Conservation (phyloP, 2,888 invertebrate genomes). For the Dolichomitus sp. region DNA sequence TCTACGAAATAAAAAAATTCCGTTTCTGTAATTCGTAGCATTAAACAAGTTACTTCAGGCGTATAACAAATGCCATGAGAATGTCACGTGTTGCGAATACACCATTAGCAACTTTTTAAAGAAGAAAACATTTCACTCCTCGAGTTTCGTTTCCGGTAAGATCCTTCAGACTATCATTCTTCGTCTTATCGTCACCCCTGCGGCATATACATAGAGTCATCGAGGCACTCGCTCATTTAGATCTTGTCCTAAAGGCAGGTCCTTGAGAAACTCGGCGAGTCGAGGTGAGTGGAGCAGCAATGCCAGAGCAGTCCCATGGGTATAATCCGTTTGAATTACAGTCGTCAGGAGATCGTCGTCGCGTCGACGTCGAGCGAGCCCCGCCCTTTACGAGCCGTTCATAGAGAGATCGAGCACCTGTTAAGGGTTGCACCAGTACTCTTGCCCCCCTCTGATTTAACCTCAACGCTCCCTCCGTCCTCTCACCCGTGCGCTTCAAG, state of each 20-base stretch:
- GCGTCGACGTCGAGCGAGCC: conserved; percentile 39
- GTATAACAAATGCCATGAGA: no score
- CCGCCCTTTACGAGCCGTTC: conserved; percentile 72
- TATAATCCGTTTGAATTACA: conserved; percentile 84
- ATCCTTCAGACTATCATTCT: not conserved
- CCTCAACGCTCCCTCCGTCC: conserved; percentile 2
- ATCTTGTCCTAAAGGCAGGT: conserved; percentile 74
- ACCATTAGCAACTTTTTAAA: not conserved
- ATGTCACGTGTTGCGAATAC: no score
- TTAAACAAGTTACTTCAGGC: no score
- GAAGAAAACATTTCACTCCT: not conserved
- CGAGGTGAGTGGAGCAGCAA: conserved; percentile 11
- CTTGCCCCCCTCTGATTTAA: conserved; percentile 13
- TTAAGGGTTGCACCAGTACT: conserved; percentile 68
- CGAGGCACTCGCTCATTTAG: conserved; percentile 78
- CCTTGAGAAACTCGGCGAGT: conserved; percentile 25
- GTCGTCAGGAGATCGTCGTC: conserved; percentile 56
- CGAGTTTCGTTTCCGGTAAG: not conserved
- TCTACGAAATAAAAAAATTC: no score
- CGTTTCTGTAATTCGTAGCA: no score
- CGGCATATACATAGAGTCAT: conserved; percentile 31
- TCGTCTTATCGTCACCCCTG: not conserved
- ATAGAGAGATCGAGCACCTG: conserved; percentile 79
- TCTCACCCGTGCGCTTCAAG: not conserved
- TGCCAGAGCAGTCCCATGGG: conserved; percentile 71